Base-by-base conservation (phyloP, 1,140 invertebrate genomes). In the Achroia grisella region DNA sequence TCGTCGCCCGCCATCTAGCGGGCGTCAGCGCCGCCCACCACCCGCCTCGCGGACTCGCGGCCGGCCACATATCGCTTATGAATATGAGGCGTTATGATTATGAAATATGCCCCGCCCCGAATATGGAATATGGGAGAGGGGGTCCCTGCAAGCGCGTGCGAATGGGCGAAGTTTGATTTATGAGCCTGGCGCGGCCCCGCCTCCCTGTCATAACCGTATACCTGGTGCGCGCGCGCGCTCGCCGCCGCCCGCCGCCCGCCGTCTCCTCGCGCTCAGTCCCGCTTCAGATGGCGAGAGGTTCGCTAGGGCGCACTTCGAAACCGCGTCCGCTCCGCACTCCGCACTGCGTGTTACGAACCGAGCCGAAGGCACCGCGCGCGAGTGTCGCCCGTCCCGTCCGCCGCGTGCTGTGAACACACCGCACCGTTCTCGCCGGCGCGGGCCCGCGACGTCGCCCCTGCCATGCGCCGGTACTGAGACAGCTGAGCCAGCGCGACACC, bases 11-110 rank as follows among this genome's bases (percentile, higher is more conserved):
- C 76, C 80, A 82, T 82, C 80, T 81, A 79, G 75, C 75, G 79
- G 71, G 68, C 73, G 71, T 71, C 72, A 61, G 63, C 65, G 62
- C 78, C 73, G 69, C 75, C 78, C 75, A 67, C 74, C 69, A 45
- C 41, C 55, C 57, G 56, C 52, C 56, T 23, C 51, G 56, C 39
- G 56, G 50, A 32, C 56, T 29, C 31, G 47, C 61, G 55, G 40
- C 52, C 59, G 61, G 53, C 57, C 70, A 66, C 77, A 73, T 69
- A 70, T 74, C 76, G 69, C 74, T 85, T 87, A 86, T 85, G 73
- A 86, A 86, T 85, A 82, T 83, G 78, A 83, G 79, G 74, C 83
- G 85, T 86, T 86, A 87, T 87, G 85, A 87, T 84, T 86, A 87
- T 86, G 74, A 85, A 85, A 82, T 86, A 86, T 86, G 85, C 85